Evolutionary conservation across 2,113 vertebrate species (phyloP).

Genomic region (Lipophrys pholis): DNA sequence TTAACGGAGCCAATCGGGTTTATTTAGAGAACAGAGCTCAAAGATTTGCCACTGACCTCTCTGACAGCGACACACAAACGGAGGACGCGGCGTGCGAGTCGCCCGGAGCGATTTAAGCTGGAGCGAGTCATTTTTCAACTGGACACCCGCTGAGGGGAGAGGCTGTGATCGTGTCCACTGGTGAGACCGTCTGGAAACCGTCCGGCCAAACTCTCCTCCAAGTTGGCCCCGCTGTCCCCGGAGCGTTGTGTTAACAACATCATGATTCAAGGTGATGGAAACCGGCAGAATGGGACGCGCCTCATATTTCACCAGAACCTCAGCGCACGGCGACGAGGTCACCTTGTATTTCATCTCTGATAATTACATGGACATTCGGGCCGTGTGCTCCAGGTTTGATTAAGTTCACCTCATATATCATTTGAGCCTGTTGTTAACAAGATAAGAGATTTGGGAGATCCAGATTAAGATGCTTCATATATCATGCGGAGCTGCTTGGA

Average conservation of each 20-base stretch:
- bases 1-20: constrained; percentile 2
- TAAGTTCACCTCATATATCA: constrained; percentile 47
- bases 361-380: constrained; percentile 29
- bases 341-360: constrained; percentile 44
- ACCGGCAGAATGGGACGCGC: not conserved
- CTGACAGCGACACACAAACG: not conserved
- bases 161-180: not conserved
- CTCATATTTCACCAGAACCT: constrained; percentile 30
- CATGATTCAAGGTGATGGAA: constrained; percentile 35
- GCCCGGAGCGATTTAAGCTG: constrained; percentile 17
- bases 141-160: constrained; percentile 15
- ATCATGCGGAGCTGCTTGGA: constrained; percentile 33
- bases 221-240: not conserved
- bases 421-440: constrained; percentile 36
- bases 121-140: constrained; percentile 36
- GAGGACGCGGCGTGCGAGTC: not conserved
- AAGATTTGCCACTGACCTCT: not conserved
- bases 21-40: not conserved
- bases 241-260: constrained; percentile 17
- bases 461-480: constrained; percentile 36
- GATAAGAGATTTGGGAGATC: constrained; percentile 39
- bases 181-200: constrained; percentile 14
- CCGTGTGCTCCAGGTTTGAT: constrained; percentile 1
- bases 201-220: not conserved
- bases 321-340: constrained; percentile 19